phyloP scores from a whole-genome alignment of 2,888 invertebrate genomes.

The Molanna angustata region DNA sequence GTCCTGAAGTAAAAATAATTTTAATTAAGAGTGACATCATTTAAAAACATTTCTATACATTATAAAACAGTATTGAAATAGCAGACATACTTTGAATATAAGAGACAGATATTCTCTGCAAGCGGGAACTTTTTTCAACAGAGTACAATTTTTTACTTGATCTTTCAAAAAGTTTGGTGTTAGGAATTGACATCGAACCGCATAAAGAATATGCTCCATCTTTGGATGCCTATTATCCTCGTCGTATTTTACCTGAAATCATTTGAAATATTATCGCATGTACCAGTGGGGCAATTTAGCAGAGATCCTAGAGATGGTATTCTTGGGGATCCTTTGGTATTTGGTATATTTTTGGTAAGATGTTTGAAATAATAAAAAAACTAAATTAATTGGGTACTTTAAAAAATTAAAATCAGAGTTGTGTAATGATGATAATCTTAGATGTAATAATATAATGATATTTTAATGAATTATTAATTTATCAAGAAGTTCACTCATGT shows the following conservation, averaged over 20 bases:
- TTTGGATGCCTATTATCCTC: constrained; percentile 79
- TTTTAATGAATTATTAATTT: too few relatives aligned
- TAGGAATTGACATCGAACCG: constrained; percentile 88
- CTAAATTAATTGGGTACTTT: too few relatives aligned
- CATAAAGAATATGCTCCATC: constrained; percentile 84
- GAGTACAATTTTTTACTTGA: constrained; percentile 87
- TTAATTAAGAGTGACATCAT: not conserved
- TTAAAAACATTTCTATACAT: not conserved
- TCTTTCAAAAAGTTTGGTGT: constrained; percentile 88
- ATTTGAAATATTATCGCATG: too few relatives aligned
- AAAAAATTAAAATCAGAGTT: too few relatives aligned
- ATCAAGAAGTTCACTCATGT: too few relatives aligned
- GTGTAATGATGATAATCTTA: too few relatives aligned
- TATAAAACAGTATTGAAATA: not conserved
- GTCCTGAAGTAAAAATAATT: constrained; percentile 54
- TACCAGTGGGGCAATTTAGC: too few relatives aligned
- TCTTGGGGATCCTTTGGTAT: too few relatives aligned
- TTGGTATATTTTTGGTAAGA: too few relatives aligned
- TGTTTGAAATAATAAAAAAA: too few relatives aligned
- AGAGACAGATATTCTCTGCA: constrained; percentile 87
- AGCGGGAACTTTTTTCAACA: constrained; percentile 82
- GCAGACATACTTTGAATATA: constrained; percentile 67
- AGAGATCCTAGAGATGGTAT: too few relatives aligned
- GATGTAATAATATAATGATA: too few relatives aligned
- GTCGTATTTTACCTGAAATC: constrained; percentile 66